Evolutionary conservation across 2,113 vertebrate genomes (phyloP), one percentile per base, ranked within the genome.

Genomic region (Syngnathus scovelli): DNA sequence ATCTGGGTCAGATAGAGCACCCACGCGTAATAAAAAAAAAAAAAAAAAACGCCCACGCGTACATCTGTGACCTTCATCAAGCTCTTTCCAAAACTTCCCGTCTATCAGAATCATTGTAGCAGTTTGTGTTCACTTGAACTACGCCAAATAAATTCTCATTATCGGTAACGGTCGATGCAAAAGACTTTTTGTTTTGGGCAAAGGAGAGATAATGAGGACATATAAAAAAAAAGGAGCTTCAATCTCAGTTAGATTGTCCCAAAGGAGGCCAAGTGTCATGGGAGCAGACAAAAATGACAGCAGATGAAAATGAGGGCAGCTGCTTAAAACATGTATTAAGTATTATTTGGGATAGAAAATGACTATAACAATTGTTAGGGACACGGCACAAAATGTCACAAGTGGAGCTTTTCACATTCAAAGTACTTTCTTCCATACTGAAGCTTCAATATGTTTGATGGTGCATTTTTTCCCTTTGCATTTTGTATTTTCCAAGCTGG

Each of bases 251-350:
- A 68, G 74, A 72, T 72, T 10, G 18, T 46, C 67, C 65, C 61
- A 12, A 74, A 71, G 76, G 71, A 81, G 63, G 71, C 21, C 7
- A 19, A 44, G 70, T 72, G 64, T 78, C 74, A 78, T 69, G 75
- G 78, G 79, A 82, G 71, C 77, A 82, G 75, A 86, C 71, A 65
- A 63, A 75, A 64, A 78, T 78, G 82, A 83, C 78, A 61, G 65
- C 64, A 78, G 65, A 80, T 73, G 72, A 66, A 79, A 80, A 75
- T 70, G 54, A 33, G 65, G 72, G 59, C 39, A 58, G 64, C 62
- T 76, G 76, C 70, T 71, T 60, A 77, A 72, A 37, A 62, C 58
- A 66, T 52, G 61, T 66, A 65, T 41, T 41, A 58, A 41, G 56
- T 19, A 67, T 37, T 60, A 51, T 77, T 59, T 46, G 49, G 59